Conservation (phyloP, 2,888 invertebrate genomes). For the Mesopsocus fuscifrons region DNA sequence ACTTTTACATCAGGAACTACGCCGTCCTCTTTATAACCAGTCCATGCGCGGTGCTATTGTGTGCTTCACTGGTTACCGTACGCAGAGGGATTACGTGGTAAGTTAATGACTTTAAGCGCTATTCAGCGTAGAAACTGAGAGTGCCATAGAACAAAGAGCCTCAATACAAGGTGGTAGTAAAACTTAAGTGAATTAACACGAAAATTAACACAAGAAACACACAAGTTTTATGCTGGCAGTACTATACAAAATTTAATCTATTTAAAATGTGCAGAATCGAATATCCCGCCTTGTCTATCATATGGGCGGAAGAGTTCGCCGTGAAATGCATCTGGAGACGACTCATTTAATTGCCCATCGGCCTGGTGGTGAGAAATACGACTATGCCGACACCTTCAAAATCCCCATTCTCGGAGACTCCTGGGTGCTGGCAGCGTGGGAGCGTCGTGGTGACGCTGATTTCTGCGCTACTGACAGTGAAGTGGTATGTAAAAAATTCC, state of each 20-base stretch:
- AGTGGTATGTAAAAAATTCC: too few species aligned
- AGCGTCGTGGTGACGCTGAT: slow-evolving; percentile 45
- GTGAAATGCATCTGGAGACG: slow-evolving; percentile 71
- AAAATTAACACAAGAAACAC: too few species aligned
- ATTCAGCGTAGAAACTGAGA: too few species aligned
- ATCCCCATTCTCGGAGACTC: slow-evolving; percentile 71
- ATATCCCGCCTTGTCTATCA: slow-evolving; percentile 80
- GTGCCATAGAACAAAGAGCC: too few species aligned
- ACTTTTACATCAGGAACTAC: slow-evolving; percentile 30
- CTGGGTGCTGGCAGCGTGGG: slow-evolving; percentile 84
- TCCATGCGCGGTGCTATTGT: slow-evolving; percentile 77
- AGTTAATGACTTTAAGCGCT: slow-evolving; percentile 22
- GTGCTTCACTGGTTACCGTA: slow-evolving; percentile 82
- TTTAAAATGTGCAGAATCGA: slow-evolving; percentile 54
- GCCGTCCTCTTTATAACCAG: slow-evolving; percentile 68
- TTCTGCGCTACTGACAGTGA: slow-evolving; percentile 53
- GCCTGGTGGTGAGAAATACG: slow-evolving; percentile 82
- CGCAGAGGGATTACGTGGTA: slow-evolving; percentile 68
- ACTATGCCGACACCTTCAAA: slow-evolving; percentile 78
- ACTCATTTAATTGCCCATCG: slow-evolving; percentile 86
- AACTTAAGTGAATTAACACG: too few species aligned
- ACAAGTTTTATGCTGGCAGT: too few species aligned
- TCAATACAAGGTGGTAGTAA: too few species aligned
- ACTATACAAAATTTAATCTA: too few species aligned
- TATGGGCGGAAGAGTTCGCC: slow-evolving; percentile 91